Base-by-base conservation (phyloP, 2,888 invertebrate genomes). In the Mongoloraphidia duomilia region DNA sequence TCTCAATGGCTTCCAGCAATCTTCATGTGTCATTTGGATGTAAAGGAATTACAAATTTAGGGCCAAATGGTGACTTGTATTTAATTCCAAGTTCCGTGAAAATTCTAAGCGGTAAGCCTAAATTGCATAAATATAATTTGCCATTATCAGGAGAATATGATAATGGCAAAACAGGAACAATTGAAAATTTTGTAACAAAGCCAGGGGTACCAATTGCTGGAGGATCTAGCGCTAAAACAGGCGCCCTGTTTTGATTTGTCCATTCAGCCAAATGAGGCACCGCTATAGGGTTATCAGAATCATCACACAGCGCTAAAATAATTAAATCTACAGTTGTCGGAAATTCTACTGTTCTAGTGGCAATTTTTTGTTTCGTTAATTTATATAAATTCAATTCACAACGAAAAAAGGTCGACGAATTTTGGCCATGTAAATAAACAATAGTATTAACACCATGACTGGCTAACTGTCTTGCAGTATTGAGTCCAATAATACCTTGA, bases 41-140 rank as follows among this genome's bases (percentile, higher is more conserved):
- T 58, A 86, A 70, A 43, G 86, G 82, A 67, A 87, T 83, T 57
- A 84, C 81, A 68, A 84, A 84, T 69, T 86, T 86, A 49, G 84
- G 79, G 48, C 84, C 84, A 61, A 91, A 93, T 8, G 92, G 92
- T 55, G 90, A 84, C 60, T 80, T 78, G 71, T 91, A 93, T 54
- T 74, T 74, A 53, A 92, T 81, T 49, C 82, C 82, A 57, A 82
- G 79, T 59, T 83, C 82, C 47, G 74, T 70, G 70, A 84, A 90
- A 59, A 90, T 75, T 63, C 78, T 77, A 56, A 77, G 72, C 34
- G 93, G 91, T 61, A 91, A 76, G 56, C 85, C 86, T 61, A 91
- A 74, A 72, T 91, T 87, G 65, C 87, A 88, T 55, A 92, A 75
- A 72, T 88, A 90, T 57, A 90, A 71, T 66, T 83, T 82, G 44